Evolutionary conservation across 92 coral and sea anemone genomes (phyloP).

Genomic region (Virgularia gustaviana): DNA sequence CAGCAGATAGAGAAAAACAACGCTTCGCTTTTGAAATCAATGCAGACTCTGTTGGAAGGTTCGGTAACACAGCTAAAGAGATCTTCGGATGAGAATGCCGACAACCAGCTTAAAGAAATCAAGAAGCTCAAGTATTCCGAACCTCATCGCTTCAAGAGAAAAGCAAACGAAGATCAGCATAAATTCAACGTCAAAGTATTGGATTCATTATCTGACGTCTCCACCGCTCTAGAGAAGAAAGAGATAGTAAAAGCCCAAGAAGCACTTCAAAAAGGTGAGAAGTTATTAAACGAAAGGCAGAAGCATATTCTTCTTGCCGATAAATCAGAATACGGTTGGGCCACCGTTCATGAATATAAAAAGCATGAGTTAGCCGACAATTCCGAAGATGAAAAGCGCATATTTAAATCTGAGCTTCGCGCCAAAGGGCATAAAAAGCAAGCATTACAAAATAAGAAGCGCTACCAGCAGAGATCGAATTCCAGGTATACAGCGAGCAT

Average conservation of each 20-base stretch:
- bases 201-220: slow-evolving; percentile 11
- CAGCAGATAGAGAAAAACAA: not conserved
- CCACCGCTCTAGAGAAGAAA: not conserved
- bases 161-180: slow-evolving; percentile 12
- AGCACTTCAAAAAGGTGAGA: not conserved
- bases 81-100: not conserved
- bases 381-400: too few species aligned
- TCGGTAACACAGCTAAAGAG: not conserved
- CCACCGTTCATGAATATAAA: slow-evolving; percentile 5
- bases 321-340: slow-evolving; percentile 1
- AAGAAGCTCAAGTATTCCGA: not conserved
- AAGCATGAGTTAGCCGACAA: slow-evolving; percentile 2
- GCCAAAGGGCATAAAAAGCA: too few species aligned
- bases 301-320: too few species aligned
- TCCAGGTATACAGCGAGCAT: not conserved
- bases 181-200: slow-evolving; percentile 3
- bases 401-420: too few species aligned
- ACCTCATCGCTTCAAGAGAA: slow-evolving; percentile 1
- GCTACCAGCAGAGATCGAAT: not conserved
- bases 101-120: not conserved
- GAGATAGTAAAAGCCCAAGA: not conserved
- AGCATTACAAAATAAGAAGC: not conserved
- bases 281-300: not conserved
- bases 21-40: not conserved
- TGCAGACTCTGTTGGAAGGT: not conserved